Evolutionary conservation across 2,888 invertebrate species (phyloP), one percentile per base, ranked within the genome.

Genomic region (Coenonympha glycerion): DNA sequence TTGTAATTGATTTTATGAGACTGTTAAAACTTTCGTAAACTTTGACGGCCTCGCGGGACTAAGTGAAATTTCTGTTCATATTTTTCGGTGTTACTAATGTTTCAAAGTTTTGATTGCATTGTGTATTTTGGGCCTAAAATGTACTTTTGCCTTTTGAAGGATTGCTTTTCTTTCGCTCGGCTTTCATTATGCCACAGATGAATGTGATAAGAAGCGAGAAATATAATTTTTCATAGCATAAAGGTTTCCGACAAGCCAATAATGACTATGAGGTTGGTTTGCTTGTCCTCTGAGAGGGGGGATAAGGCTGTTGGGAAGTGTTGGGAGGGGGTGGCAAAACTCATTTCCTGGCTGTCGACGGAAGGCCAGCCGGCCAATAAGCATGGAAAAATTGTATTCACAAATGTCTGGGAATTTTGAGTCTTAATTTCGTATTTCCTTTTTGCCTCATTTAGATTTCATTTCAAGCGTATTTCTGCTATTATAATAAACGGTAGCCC

Each of bases 311-410:
- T 15, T 15, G 6, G 9, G 22, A 61, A 56, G 60, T 57, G 53
- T 56, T 37, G 52, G 47, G 33, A 47, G 47, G 60, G 56, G 59
- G 56, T 40, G 53, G 76, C 59, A 69, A 76, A 84, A 79, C 84
- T 86, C 85, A 87, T 86, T 86, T 87, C 86, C 86, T 73, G 73
- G 65, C 68, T 67, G 76, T 66, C 73, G 73, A 62, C 78, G 80
- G 79, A 80, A 78, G 74, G 65, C 68, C 60, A 70, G 72, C 68
- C 71, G 71, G 71, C 76, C 82, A 83, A 81, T 84, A 79, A 82
- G 75, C 67, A 69, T 61, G 61, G 71, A 79, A 80, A 80, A 80
- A 76, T 73, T 71, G 64, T 74, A 74, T 77, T 78, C 73, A 73
- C 68, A 71, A 73, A 66, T 70, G 66, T 68, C 72, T 74, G 61